A percentile compares a stretch with the other conserved stretches of the same genome.
Evolutionary conservation across 2,113 vertebrate species (phyloP).

Genomic region (Nymphicus hollandicus): DNA sequence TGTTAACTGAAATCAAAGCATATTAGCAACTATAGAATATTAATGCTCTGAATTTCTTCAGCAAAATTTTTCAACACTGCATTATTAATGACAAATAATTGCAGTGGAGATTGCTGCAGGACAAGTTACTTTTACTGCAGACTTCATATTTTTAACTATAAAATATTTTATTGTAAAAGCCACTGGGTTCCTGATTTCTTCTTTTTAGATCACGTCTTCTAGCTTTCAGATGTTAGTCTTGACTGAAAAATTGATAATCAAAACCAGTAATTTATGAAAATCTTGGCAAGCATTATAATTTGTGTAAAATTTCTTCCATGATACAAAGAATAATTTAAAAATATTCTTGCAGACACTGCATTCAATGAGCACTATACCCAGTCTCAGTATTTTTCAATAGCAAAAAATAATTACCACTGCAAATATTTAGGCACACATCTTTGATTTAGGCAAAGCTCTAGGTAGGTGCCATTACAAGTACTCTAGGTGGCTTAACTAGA

Average conservation of each 20-base stretch:
- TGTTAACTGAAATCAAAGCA: background rate
- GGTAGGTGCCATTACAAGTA: background rate
- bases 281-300: background rate
- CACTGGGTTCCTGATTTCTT: background rate
- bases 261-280: background rate
- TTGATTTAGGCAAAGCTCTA: background rate
- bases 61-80: background rate
- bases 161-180: background rate
- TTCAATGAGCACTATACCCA: background rate
- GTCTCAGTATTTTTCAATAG: background rate
- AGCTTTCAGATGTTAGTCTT: background rate
- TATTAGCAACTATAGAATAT: slow-evolving; percentile 34
- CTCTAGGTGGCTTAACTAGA: background rate
- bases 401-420: background rate
- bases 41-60: background rate
- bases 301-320: background rate
- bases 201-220: background rate
- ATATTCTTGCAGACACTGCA: background rate
- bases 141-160: background rate
- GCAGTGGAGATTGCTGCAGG: background rate
- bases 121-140: background rate
- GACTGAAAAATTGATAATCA: background rate
- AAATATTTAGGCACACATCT: background rate
- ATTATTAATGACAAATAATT: slow-evolving; percentile 40
- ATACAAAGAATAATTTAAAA: background rate